Conservation (phyloP, 2,797 vertebrate genomes). For the Distichodus sexfasciatus region DNA sequence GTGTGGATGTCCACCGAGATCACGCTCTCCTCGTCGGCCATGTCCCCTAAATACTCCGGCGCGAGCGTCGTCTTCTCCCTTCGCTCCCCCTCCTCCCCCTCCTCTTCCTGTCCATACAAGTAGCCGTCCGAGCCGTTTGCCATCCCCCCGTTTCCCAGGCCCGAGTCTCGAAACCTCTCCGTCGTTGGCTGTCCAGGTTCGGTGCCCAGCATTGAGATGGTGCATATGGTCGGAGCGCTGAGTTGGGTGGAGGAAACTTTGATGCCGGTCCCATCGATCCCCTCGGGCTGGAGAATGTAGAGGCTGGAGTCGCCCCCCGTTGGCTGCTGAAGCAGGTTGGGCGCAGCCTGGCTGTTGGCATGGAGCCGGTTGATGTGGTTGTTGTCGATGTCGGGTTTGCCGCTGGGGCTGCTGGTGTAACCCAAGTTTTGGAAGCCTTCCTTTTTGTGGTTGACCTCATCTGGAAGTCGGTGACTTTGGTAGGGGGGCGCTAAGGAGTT, state of each 20-base stretch:
- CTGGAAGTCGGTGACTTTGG: constrained; percentile 55
- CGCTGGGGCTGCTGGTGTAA: constrained; percentile 61
- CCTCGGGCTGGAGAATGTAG: constrained; percentile 72
- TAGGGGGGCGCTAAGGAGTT: constrained; percentile 63
- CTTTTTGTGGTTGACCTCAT: constrained; percentile 60
- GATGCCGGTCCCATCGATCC: constrained; percentile 6
- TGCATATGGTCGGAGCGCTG: constrained; percentile 1
- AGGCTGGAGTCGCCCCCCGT: constrained; percentile 32
- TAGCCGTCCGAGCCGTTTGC: constrained; percentile 44
- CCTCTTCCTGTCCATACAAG: constrained; percentile 20
- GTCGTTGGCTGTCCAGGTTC: constrained; percentile 31
- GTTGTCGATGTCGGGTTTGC: constrained; percentile 74
- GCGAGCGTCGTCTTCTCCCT: constrained; percentile 59
- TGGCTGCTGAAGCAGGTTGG: constrained; percentile 34
- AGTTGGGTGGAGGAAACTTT: background rate
- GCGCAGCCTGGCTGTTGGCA: constrained; percentile 10
- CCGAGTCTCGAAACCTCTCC: constrained; percentile 39
- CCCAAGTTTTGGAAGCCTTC: constrained; percentile 75
- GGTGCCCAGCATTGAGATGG: constrained; percentile 10
- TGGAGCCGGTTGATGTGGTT: constrained; percentile 76
- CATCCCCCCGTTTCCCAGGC: background rate
- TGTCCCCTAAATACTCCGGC: constrained; percentile 68
- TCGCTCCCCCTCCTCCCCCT: constrained; percentile 49
- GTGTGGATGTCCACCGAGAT: constrained; percentile 74
- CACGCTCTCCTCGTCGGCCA: constrained; percentile 69